These are phyloP conservation scores for Synaphobranchus kaupii DNA, from an alignment of 2,797 vertebrate genomes.

Conservation along the genomic window DNA sequence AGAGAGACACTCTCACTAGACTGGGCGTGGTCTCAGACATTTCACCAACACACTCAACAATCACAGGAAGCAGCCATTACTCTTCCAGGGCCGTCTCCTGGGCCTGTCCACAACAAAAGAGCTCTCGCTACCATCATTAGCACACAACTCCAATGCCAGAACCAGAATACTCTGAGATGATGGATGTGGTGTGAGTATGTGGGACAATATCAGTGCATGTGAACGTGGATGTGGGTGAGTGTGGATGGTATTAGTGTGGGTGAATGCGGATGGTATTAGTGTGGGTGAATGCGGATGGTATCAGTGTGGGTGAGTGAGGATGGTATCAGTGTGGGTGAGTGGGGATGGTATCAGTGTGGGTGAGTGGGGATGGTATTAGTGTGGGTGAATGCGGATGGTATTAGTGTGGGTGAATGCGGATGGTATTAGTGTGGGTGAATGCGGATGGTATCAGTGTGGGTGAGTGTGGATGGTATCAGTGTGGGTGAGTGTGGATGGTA, in stretches of 20 bases:
- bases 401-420: background rate
- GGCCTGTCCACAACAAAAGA: conserved; percentile 14
- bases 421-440: background rate
- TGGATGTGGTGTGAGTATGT: background rate
- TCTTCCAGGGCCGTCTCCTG: conserved; percentile 31
- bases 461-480: background rate
- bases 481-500: background rate
- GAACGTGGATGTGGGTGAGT: background rate
- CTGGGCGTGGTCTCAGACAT: conserved; percentile 3
- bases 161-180: background rate
- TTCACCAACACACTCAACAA: conserved; percentile 39
- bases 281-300: background rate
- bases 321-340: background rate
- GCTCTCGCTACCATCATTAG: background rate
- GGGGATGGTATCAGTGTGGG: background rate
- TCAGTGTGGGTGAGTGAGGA: background rate
- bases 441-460: background rate
- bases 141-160: conserved; percentile 24
- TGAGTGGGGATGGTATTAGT: background rate
- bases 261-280: background rate
- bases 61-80: conserved; percentile 41
- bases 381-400: background rate
- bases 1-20: conserved; percentile 11
- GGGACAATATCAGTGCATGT: background rate
- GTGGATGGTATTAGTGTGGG: background rate